A percentile compares a stretch with the other conserved stretches of the same genome.
Conservation (phyloP, 2,113 vertebrate genomes). For the Calyptommatus sinebrachiatus region DNA sequence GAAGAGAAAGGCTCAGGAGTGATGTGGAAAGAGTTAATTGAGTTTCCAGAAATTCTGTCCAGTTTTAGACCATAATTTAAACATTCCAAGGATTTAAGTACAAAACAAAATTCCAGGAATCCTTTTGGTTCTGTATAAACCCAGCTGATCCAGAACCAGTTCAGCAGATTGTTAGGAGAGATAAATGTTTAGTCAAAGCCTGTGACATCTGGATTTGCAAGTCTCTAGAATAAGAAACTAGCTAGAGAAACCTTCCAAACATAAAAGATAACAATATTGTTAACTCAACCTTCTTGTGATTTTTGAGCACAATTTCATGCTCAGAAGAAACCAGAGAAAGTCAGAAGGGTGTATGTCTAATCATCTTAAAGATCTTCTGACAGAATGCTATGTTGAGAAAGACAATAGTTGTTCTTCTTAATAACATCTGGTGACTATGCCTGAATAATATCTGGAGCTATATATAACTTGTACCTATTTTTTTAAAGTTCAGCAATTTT, state of each 20-base stretch:
- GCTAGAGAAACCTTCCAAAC: not conserved
- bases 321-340: not conserved
- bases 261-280: not conserved
- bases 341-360: too few relatives aligned
- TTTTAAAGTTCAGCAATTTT: not conserved
- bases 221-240: not conserved
- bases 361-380: not conserved
- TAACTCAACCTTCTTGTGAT: not conserved
- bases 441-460: not conserved
- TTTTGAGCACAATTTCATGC: not conserved
- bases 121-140: too few relatives aligned
- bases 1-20: too few relatives aligned
- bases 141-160: too few relatives aligned
- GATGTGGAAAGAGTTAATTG: too few relatives aligned
- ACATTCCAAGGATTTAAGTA: too few relatives aligned
- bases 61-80: too few relatives aligned
- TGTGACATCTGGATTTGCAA: not conserved
- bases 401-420: not conserved
- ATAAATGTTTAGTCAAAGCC: not conserved
- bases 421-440: not conserved
- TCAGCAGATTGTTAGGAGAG: not conserved
- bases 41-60: too few relatives aligned
- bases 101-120: too few relatives aligned
- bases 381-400: not conserved
- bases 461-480: not conserved